A percentile compares a stretch with the other conserved stretches of the same genome.
These are phyloP conservation scores for Phalloptychus januarius DNA, from an alignment of 2,797 vertebrate genomes.

Conservation along the genomic window DNA sequence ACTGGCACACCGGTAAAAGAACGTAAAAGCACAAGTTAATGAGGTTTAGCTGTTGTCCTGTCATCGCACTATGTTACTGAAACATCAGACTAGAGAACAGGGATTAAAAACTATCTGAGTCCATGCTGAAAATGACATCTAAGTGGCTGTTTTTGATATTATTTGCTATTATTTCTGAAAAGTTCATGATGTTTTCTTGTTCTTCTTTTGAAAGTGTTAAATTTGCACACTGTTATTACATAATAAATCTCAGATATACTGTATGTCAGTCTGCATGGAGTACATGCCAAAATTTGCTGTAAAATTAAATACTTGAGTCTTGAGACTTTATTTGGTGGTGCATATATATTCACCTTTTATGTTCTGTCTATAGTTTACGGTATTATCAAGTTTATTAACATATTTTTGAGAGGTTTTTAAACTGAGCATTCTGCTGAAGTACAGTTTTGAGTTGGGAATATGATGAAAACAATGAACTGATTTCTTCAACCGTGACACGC, in stretches of 20 bases:
- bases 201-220: background rate
- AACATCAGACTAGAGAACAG: background rate
- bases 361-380: background rate
- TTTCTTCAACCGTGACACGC: background rate
- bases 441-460: background rate
- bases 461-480: background rate
- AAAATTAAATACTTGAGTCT: background rate
- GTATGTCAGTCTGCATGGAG: background rate
- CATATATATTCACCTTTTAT: slow-evolving; percentile 4
- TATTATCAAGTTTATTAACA: background rate
- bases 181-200: background rate
- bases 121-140: background rate
- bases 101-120: background rate
- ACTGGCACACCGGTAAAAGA: slow-evolving; percentile 12
- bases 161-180: background rate
- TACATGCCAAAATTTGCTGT: background rate
- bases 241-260: background rate
- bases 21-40: slow-evolving; percentile 53
- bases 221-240: background rate
- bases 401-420: background rate
- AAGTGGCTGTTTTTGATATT: background rate
- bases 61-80: background rate
- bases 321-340: background rate
- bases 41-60: background rate
- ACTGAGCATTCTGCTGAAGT: background rate